Evolutionary conservation across 2,113 vertebrate species (phyloP).

Genomic region (Epinephelus fuscoguttatus): DNA sequence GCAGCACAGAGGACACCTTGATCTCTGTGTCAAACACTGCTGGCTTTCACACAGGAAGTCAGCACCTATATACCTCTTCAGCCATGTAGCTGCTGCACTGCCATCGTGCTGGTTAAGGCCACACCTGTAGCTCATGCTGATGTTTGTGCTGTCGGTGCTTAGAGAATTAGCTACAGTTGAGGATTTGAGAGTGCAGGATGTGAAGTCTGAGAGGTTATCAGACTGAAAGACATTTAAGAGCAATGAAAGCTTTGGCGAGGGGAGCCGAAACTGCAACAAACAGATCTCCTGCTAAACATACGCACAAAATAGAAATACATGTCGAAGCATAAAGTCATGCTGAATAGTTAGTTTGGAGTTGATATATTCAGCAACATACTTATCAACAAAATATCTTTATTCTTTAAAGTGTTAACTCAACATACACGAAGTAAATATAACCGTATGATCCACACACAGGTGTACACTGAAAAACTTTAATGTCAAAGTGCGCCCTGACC

Average conservation of each 20-base stretch:
- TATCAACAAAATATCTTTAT: no score
- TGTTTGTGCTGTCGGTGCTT: background rate
- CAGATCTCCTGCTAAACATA: background rate
- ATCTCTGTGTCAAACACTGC: constrained; percentile 52
- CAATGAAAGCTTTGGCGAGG: background rate
- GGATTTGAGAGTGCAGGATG: background rate
- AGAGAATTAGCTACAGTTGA: background rate
- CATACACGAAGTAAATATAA: no score
- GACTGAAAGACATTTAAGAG: background rate
- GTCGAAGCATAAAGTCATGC: background rate
- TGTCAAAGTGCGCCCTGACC: no score
- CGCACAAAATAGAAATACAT: background rate
- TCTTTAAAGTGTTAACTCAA: no score
- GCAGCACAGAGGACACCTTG: constrained; percentile 56
- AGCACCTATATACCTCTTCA: constrained; percentile 28
- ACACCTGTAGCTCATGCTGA: background rate
- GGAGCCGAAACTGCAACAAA: background rate
- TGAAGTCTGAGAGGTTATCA: background rate
- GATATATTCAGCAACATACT: no score
- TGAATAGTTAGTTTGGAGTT: background rate
- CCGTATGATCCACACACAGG: no score
- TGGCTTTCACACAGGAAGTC: constrained; percentile 37
- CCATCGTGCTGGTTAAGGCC: background rate
- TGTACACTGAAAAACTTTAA: no score
- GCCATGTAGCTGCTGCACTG: constrained; percentile 2